Evolutionary conservation across 2,797 vertebrate genomes (phyloP).

Genomic region (Austrolebias charrua): DNA sequence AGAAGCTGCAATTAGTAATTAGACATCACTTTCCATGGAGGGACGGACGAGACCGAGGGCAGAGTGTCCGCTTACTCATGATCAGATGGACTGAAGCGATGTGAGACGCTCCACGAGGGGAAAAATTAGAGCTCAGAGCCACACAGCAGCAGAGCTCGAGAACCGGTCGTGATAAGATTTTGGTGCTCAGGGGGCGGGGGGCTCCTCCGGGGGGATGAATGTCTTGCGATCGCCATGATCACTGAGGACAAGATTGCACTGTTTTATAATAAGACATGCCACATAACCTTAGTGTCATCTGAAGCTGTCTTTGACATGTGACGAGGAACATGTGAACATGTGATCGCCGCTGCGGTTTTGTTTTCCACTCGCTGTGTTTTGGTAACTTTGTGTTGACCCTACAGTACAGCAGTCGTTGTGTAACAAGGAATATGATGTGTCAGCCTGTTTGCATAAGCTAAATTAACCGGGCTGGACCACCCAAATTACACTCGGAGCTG

Average conservation of each 20-base stretch:
- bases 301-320: constrained; percentile 28
- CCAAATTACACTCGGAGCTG: constrained; percentile 3
- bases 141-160: no score
- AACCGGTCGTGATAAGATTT: constrained; percentile 21
- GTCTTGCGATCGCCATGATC: constrained; percentile 33
- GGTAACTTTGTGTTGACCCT: constrained; percentile 26
- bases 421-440: constrained; percentile 18
- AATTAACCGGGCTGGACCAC: constrained; percentile 8
- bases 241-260: constrained; percentile 24
- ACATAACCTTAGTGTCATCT: constrained; percentile 31
- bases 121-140: constrained; percentile 25
- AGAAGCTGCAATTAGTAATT: constrained; percentile 45
- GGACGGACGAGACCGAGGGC: constrained; percentile 28
- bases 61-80: constrained; percentile 52
- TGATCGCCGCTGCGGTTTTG: constrained; percentile 9
- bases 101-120: constrained; percentile 24
- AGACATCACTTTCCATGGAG: constrained; percentile 50
- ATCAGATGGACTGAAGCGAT: constrained; percentile 14
- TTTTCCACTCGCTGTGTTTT: constrained; percentile 19
- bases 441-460: constrained; percentile 13
- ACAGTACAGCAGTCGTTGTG: constrained; percentile 14
- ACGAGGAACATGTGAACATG: constrained; percentile 13
- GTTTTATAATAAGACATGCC: constrained; percentile 4
- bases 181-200: constrained; percentile 2
- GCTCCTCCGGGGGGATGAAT: constrained; percentile 12